Evolutionary conservation across 2,888 invertebrate species (phyloP), one percentile per base, ranked within the genome.

Genomic region (Pollenia angustigena): DNA sequence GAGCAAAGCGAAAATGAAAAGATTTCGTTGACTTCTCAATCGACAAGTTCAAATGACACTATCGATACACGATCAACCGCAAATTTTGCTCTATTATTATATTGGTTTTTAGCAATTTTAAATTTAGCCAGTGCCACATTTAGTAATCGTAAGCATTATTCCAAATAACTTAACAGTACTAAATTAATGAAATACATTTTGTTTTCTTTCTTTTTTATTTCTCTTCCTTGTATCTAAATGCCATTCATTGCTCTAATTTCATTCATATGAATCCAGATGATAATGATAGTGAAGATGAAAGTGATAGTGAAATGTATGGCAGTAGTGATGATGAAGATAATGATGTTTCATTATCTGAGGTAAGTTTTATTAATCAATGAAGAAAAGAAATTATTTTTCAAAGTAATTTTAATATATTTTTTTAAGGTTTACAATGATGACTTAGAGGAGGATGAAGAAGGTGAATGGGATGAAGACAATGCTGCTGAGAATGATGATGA

Each of bases 401-500:
- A 32, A 6, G 32, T 6, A 4, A 32, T 32, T 32, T 32, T 32
- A 6, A 32, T 32, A 3, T 23, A 12, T 32, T 11, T 50, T 11
- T 62, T 66, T 3, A 68, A 80, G 83, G 92, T 93, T 40, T 91
- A 95, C 92, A 94, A 94, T 90, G 94, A 94, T 71, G 94, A 94
- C 89, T 92, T 94, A 66, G 94, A 95, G 90, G 95, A 95, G 89
- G 96, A 95, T 89, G 96, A 95, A 88, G 95, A 95, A 90, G 94
- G 95, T 85, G 95, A 95, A 64, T 96, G 95, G 90, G 96, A 95
- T 82, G 95, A 95, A 66, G 95, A 95, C 32, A 94, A 94, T 82
- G 94, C 93, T 68, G 95, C 95, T 79, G 95, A 95, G 68, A 94
- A 94, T 87, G 95, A 94, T 88, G 94, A 94, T 72, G 94, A 93